A percentile compares a stretch with the other conserved stretches of the same genome.
Conservation (phyloP, 2,888 invertebrate species). For the Micoletzkya japonica region DNA sequence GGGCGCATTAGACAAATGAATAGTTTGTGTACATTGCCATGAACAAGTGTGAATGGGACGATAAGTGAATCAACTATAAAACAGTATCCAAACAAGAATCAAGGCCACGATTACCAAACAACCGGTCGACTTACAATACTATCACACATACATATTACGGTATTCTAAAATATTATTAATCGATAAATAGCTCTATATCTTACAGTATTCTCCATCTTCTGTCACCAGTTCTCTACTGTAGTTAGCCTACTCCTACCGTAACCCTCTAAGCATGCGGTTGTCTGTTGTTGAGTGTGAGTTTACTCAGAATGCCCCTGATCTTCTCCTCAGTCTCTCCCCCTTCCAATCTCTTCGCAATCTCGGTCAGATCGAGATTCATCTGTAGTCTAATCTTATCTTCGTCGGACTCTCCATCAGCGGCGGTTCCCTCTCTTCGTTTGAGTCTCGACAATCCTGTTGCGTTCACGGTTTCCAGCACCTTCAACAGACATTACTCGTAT, state of each 20-base stretch:
- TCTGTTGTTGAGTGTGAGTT: neutral
- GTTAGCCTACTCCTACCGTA: neutral
- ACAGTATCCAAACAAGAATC: neutral
- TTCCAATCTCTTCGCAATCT: slow-evolving; percentile 11
- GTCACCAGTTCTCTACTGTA: neutral
- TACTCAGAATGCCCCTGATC: slow-evolving; percentile 9
- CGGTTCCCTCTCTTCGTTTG: slow-evolving; percentile 45
- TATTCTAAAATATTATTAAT: neutral
- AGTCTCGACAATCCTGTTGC: slow-evolving; percentile 57
- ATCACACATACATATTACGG: neutral
- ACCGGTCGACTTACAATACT: neutral
- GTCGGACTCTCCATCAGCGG: slow-evolving; percentile 45
- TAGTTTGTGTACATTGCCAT: neutral
- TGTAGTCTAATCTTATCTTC: slow-evolving; percentile 59
- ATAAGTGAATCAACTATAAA: neutral
- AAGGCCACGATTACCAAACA: neutral
- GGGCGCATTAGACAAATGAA: too few relatives aligned
- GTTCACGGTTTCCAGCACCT: slow-evolving; percentile 54
- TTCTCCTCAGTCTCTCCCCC: neutral
- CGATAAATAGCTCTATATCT: neutral
- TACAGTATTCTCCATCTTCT: neutral
- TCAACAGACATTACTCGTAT: neutral
- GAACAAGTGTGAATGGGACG: too few relatives aligned
- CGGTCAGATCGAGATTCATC: slow-evolving; percentile 38
- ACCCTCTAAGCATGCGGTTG: slow-evolving; percentile 9